Conservation (phyloP, 92 coral and sea anemone genomes). For the Umimayanthus kanabou region DNA sequence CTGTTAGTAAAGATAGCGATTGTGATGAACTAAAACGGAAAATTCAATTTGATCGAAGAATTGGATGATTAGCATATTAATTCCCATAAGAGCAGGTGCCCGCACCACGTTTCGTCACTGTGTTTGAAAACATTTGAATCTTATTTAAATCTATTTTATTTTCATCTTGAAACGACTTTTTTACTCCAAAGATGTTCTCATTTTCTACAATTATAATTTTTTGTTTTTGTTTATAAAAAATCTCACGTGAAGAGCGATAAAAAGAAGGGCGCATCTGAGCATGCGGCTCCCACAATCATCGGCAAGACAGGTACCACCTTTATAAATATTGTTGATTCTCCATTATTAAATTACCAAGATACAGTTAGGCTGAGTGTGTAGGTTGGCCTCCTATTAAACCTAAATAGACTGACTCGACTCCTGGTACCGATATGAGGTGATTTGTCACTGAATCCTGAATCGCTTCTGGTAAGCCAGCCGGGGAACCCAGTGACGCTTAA, state of each 20-base stretch:
- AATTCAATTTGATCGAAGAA: no score
- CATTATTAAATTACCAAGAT: neutral
- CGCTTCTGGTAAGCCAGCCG: conserved; percentile 17
- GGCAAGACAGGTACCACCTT: neutral
- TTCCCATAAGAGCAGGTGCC: neutral
- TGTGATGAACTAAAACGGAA: no score
- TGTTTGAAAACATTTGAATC: neutral
- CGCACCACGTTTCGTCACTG: neutral
- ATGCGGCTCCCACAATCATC: neutral
- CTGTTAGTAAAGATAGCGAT: no score
- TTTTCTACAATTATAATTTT: neutral
- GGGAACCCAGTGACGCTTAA: conserved; percentile 6
- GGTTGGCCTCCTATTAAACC: conserved; percentile 18
- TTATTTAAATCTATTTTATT: neutral
- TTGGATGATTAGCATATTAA: no score
- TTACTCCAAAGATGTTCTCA: neutral
- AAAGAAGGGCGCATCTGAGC: neutral
- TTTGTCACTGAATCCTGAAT: conserved; percentile 22
- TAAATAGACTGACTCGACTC: conserved; percentile 4
- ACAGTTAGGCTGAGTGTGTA: conserved; percentile 11
- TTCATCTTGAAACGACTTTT: neutral
- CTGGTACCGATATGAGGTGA: conserved; percentile 20
- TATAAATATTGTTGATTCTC: neutral
- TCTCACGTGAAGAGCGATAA: neutral
- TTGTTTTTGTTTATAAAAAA: neutral